Base-by-base conservation (phyloP, 30 jellyfish, hydroid and myxozoan species). In the Pelagia noctiluca region DNA sequence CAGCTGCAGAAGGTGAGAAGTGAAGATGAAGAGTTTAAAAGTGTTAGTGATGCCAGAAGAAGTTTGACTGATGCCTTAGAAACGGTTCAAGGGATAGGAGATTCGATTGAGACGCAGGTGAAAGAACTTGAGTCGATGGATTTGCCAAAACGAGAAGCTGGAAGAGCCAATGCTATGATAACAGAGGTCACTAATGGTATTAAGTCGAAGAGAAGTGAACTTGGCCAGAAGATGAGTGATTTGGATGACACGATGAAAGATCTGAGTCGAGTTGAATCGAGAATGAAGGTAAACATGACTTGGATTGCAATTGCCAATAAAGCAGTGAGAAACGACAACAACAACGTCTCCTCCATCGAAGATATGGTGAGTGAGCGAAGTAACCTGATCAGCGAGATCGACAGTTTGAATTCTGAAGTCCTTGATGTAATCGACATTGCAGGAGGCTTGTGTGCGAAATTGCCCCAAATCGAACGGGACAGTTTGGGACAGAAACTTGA, bases 231-330 rank as follows among this genome's bases (percentile, higher is more conserved):
- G 24, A 34, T n/a, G 31, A 54, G 35, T 13, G 73, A 54, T 22
- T 52, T 63, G 80, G 80, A 82, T 82, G 63, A 2, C 2, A 2
- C 70, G 50, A 24, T 34, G 33, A 34, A 22, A 68, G 86, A 82
- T 29, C 71, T 82, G 29, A 25, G 31, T 13, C 80, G 54, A 24
- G 70, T 82, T n/a, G 63, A 82, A 24, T 28, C 33, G 21, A 82
- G 62, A 24, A 23, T 82, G 35, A 50, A 54, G 24, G 64, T 70
- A 7, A 82, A 82, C 74, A 25, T 82, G 36, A 82, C 60, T 0
- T 82, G 92, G 92, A 82, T 82, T 18, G 63, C 82, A 36, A 82
- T 82, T 47, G 85, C 92, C 50, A 82, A 57, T 50, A 70, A 62
- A 37, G 92, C 92, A 2, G 92, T 82, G 5, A 34, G 53, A 10